Evolutionary conservation across 1,140 invertebrate genomes (phyloP).

Genomic region (Drosophila hydei): DNA sequence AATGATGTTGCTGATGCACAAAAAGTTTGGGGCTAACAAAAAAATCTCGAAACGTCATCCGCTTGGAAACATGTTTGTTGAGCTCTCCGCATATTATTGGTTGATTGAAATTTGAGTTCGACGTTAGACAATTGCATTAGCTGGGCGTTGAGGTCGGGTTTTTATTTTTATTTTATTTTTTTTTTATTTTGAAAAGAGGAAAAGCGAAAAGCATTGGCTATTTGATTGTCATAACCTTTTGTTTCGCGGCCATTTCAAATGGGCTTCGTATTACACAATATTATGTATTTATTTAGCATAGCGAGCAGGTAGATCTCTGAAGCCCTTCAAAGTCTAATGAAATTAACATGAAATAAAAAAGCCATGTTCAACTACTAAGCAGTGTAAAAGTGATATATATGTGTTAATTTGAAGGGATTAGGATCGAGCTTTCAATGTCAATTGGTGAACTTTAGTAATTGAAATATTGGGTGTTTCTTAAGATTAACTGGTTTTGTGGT

Average conservation of each 20-base stretch:
- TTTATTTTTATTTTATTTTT: not conserved
- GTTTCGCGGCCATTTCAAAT: slow-evolving; percentile 32
- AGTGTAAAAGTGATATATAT: slow-evolving; percentile 19
- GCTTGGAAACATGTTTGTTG: slow-evolving; percentile 42
- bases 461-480: slow-evolving; percentile 10
- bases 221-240: slow-evolving; percentile 39
- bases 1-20: slow-evolving; percentile 59
- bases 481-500: slow-evolving; percentile 1
- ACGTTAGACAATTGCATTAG: slow-evolving; percentile 36
- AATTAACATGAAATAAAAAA: slow-evolving; percentile 10
- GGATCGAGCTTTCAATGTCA: slow-evolving; percentile 42
- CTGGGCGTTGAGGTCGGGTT: slow-evolving; percentile 40
- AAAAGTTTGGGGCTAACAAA: not conserved
- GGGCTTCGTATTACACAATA: slow-evolving; percentile 22
- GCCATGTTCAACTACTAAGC: not conserved
- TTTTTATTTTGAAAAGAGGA: slow-evolving; percentile 6
- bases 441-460: slow-evolving; percentile 24
- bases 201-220: slow-evolving; percentile 37
- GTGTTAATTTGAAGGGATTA: slow-evolving; percentile 37
- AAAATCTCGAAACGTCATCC: slow-evolving; percentile 28
- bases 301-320: slow-evolving; percentile 32
- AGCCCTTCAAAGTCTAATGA: slow-evolving; percentile 21
- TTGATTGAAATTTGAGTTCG: slow-evolving; percentile 42
- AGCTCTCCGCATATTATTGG: slow-evolving; percentile 11
- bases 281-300: slow-evolving; percentile 24